Percentiles rank a stretch among this genome's conserved stretches.
Evolutionary conservation across 2,888 invertebrate species (phyloP).

Genomic region (Chouioia cunea): DNA sequence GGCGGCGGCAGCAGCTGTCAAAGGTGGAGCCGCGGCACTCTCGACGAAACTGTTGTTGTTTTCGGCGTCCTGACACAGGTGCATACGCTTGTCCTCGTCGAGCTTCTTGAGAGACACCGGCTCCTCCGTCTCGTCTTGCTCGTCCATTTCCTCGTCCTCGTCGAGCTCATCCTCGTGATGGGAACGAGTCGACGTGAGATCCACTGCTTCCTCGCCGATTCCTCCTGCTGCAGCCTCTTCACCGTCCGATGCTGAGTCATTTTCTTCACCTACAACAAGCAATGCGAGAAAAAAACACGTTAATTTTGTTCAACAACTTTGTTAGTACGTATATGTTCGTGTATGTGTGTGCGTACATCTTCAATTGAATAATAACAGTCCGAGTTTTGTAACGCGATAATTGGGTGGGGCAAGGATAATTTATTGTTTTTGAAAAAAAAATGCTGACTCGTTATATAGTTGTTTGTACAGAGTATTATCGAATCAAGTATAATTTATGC

Average conservation of each 20-base stretch:
- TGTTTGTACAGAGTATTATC: too few relatives aligned
- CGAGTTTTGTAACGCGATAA: conserved; percentile 4
- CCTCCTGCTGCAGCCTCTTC: conserved; percentile 66
- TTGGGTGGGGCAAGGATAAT: conserved; percentile 2
- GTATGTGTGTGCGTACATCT: too few relatives aligned
- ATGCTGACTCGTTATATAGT: not conserved
- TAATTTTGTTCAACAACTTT: conserved; percentile 4
- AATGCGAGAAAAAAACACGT: conserved; percentile 47
- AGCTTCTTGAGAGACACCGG: conserved; percentile 39
- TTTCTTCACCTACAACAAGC: conserved; percentile 77
- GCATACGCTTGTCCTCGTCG: conserved; percentile 75
- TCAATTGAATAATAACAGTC: not conserved
- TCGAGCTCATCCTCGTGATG: conserved; percentile 77
- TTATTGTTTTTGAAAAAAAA: not conserved
- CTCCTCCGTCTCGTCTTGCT: conserved; percentile 66
- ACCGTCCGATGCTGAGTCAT: conserved; percentile 77
- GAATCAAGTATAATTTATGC: too few relatives aligned
- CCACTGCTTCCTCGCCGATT: conserved; percentile 64
- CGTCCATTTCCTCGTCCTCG: conserved; percentile 66
- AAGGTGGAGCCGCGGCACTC: conserved; percentile 68
- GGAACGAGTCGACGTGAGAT: conserved; percentile 75
- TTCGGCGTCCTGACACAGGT: conserved; percentile 83
- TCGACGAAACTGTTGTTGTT: conserved; percentile 82
- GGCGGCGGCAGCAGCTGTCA: conserved; percentile 72
- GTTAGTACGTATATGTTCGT: not conserved